Conservation (phyloP, 2,113 vertebrate genomes). For the Panthera tigris region DNA sequence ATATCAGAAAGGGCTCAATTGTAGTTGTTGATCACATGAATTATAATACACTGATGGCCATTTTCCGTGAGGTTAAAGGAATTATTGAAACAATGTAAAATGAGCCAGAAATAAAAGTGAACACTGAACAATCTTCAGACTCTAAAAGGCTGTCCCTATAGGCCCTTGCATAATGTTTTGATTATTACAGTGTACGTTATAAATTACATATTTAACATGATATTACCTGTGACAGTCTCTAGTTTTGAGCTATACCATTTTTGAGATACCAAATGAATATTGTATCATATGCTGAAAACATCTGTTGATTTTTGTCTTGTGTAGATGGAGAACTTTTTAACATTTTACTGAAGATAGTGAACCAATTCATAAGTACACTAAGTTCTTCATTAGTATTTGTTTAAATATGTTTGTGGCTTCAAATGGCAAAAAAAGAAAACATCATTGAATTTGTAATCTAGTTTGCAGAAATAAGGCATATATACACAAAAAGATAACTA, state of each 20-base stretch:
- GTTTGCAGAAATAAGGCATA: slow-evolving; percentile 53
- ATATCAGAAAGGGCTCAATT: slow-evolving; percentile 74
- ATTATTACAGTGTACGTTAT: neutral
- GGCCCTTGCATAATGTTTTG: slow-evolving; percentile 9
- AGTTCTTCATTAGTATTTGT: slow-evolving; percentile 33
- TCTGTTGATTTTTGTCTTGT: slow-evolving; percentile 37
- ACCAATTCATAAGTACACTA: slow-evolving; percentile 1
- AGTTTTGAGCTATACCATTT: slow-evolving; percentile 20
- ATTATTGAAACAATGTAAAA: slow-evolving; percentile 75
- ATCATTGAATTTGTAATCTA: neutral
- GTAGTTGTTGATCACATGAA: slow-evolving; percentile 66
- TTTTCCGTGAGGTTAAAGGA: slow-evolving; percentile 76
- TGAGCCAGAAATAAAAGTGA: slow-evolving; percentile 25
- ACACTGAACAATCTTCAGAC: neutral
- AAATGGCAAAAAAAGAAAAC: slow-evolving; percentile 18
- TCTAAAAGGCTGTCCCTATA: neutral
- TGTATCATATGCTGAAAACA: slow-evolving; percentile 22
- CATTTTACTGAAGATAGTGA: slow-evolving; percentile 38
- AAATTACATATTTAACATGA: neutral
- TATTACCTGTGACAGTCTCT: slow-evolving; percentile 22
- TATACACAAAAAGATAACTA: neutral
- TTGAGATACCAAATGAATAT: slow-evolving; percentile 30
- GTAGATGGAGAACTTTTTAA: neutral
- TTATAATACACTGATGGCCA: slow-evolving; percentile 68
- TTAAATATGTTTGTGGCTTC: slow-evolving; percentile 50